phyloP scores from a whole-genome alignment of 2,888 invertebrate genomes.

The Reticulitermes lucifugus region DNA sequence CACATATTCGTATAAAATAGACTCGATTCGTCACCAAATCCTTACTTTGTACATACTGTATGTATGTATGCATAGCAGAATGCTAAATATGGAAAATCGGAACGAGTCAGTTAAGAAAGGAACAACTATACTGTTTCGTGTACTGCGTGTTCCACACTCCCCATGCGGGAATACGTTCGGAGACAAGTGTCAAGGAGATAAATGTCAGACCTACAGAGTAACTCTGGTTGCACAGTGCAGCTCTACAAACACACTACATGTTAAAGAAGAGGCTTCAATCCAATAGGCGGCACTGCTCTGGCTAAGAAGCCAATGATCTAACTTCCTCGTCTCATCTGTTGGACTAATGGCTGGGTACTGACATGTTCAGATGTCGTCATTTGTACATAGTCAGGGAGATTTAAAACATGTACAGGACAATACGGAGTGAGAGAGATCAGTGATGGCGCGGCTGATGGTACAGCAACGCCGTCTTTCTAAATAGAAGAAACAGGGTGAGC shows the following conservation, averaged over 20 bases:
- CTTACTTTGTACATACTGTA: too few species aligned
- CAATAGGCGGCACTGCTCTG: too few species aligned
- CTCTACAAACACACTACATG: background rate
- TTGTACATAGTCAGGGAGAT: background rate
- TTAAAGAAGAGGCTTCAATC: background rate
- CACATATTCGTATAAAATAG: too few species aligned
- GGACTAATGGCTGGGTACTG: background rate
- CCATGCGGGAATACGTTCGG: background rate
- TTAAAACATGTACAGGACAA: background rate
- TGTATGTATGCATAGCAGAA: too few species aligned
- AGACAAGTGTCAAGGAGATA: slow-evolving; percentile 5
- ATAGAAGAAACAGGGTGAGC: background rate
- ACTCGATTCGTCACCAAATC: too few species aligned
- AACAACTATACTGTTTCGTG: too few species aligned
- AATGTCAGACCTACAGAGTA: background rate
- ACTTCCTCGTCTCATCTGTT: background rate
- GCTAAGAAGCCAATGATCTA: background rate
- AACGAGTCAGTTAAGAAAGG: too few species aligned
- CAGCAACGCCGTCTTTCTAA: background rate
- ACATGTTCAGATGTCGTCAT: background rate
- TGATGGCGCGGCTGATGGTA: too few species aligned
- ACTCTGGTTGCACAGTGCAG: background rate
- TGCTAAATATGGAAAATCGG: too few species aligned
- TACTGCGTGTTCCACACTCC: too few species aligned
- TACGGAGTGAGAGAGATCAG: background rate